Conservation (phyloP, 2,797 vertebrate genomes). For the Craterocephalus amniculus region DNA sequence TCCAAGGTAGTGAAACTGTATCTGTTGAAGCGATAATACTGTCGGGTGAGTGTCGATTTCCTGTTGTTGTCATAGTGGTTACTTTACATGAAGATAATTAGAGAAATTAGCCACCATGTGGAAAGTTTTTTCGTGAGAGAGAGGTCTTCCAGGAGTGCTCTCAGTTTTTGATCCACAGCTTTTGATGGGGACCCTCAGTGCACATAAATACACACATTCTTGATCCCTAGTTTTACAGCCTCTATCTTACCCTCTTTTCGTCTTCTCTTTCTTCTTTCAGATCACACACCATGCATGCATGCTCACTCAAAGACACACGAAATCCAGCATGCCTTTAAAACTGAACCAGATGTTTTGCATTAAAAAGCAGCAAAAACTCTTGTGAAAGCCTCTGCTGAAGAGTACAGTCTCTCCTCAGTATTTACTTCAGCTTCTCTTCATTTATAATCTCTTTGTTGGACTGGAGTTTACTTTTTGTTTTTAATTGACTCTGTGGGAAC, state of each 20-base stretch:
- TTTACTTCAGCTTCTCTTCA: background rate
- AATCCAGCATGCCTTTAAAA: conserved; percentile 35
- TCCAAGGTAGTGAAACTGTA: conserved; percentile 36
- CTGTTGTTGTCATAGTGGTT: conserved; percentile 81
- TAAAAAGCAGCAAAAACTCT: background rate
- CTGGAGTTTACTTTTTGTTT: background rate
- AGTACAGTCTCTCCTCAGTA: background rate
- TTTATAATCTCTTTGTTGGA: background rate
- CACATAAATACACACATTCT: conserved; percentile 15
- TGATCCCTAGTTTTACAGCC: conserved; percentile 51
- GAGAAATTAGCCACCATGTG: conserved; percentile 85
- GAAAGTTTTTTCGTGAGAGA: conserved; percentile 74
- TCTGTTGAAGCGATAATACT: conserved; percentile 55
- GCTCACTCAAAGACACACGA: conserved; percentile 24
- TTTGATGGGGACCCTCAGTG: conserved; percentile 29
- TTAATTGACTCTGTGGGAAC: background rate
- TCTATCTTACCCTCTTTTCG: conserved; percentile 39
- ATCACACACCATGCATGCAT: conserved; percentile 51
- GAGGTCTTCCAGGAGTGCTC: conserved; percentile 79
- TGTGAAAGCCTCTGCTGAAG: background rate
- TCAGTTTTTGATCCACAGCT: conserved; percentile 54
- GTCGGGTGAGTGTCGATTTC: conserved; percentile 73
- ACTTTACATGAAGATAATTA: conserved; percentile 85
- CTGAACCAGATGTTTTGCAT: conserved; percentile 41
- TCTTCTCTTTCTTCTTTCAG: conserved; percentile 17